These are phyloP conservation scores for Caenorhabditis elegans DNA, from an alignment of 1,140 invertebrate species.

Conservation along the genomic window WBcel235 BX284606.5:7463501-7464000, in stretches of 20 bases:
- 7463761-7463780: slow-evolving; percentile 25
- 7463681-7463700: slow-evolving; percentile 27
- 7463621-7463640: too few species aligned
- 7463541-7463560: too few species aligned
- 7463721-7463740: slow-evolving; percentile 25
- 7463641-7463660: too few species aligned
- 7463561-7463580: too few species aligned
- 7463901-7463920: slow-evolving; percentile 21
- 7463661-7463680: neutral
- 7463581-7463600: too few species aligned
- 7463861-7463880: slow-evolving; percentile 12
- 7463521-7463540: too few species aligned
- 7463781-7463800: slow-evolving; percentile 47
- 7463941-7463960: neutral
- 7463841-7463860: slow-evolving; percentile 44
- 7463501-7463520: too few species aligned
- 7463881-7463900: neutral
- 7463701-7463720: slow-evolving; percentile 26
- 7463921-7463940: slow-evolving; percentile 33
- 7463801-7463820: slow-evolving; percentile 50
- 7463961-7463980: slow-evolving; percentile 20
- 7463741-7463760: slow-evolving; percentile 27
- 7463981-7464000: neutral
- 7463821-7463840: slow-evolving; percentile 44
- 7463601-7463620: too few species aligned